Conservation (phyloP, 2,888 invertebrate genomes). For the Drosophila recens region DNA sequence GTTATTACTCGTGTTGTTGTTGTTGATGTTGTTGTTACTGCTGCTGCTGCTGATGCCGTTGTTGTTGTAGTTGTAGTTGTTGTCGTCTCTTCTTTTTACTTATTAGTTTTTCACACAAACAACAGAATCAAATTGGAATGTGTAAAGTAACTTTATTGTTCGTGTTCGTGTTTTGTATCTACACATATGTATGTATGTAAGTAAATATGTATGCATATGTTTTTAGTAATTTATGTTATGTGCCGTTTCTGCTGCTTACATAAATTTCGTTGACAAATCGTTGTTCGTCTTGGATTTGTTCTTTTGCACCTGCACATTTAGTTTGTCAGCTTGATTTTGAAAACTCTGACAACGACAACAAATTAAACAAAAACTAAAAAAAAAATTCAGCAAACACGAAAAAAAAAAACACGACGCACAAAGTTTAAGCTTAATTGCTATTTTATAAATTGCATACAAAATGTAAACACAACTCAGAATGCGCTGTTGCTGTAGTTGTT, state of each 20-base stretch:
- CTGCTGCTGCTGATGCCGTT: conserved; percentile 18
- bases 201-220: conserved; percentile 1
- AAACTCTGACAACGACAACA: conserved; percentile 25
- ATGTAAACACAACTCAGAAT: conserved; percentile 47
- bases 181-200: conserved; percentile 22
- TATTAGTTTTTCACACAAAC: conserved; percentile 71
- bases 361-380: conserved; percentile 9
- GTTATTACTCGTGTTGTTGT: conserved; percentile 26
- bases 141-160: conserved; percentile 54
- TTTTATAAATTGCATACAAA: conserved; percentile 47
- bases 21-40: conserved; percentile 7
- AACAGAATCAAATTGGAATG: conserved; percentile 72
- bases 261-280: conserved; percentile 51
- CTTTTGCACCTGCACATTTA: conserved; percentile 39
- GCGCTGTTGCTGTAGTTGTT: conserved; percentile 31
- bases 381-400: conserved; percentile 1
- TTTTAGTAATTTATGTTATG: conserved; percentile 41
- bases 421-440: conserved; percentile 27
- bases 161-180: conserved; percentile 32
- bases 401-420: conserved; percentile 34
- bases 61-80: conserved; percentile 39
- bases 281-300: conserved; percentile 31
- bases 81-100: conserved; percentile 52
- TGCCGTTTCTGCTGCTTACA: conserved; percentile 51
- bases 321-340: conserved; percentile 24